Conservation (phyloP, 2,113 vertebrate species). For the Genyomyrus donnyi region DNA sequence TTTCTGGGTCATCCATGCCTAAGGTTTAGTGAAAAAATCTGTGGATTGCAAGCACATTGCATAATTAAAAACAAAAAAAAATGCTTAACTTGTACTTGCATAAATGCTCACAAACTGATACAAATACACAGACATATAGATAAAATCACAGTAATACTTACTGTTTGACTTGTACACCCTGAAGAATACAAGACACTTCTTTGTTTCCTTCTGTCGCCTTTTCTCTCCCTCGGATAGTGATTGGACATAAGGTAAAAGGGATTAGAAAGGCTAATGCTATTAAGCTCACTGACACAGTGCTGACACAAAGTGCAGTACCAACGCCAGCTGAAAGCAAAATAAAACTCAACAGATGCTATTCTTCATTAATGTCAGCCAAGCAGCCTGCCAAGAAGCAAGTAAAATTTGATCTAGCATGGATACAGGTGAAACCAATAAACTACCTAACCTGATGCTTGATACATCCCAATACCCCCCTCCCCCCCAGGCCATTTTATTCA, state of each 20-base stretch:
- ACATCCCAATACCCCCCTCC: not conserved
- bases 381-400: not conserved
- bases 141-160: not conserved
- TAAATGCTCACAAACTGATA: not conserved
- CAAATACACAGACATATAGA: not conserved
- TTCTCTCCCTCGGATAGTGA: constrained; percentile 46
- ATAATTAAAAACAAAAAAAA: not conserved
- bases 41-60: not conserved
- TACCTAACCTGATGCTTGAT: not conserved
- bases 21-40: not conserved
- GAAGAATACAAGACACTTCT: constrained; percentile 20
- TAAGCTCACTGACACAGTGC: constrained; percentile 33
- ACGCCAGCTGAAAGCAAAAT: not conserved
- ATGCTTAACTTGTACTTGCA: not conserved
- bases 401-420: not conserved
- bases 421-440: not conserved
- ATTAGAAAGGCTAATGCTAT: constrained; percentile 68
- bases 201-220: constrained; percentile 22
- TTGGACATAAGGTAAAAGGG: constrained; percentile 62
- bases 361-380: not conserved
- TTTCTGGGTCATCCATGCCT: constrained; percentile 56
- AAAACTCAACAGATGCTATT: not conserved
- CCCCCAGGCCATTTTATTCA: not conserved
- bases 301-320: not conserved
- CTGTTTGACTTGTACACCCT: not conserved